phyloP scores from a whole-genome alignment of 2,113 vertebrate species.

The Colinus virginianus region DNA sequence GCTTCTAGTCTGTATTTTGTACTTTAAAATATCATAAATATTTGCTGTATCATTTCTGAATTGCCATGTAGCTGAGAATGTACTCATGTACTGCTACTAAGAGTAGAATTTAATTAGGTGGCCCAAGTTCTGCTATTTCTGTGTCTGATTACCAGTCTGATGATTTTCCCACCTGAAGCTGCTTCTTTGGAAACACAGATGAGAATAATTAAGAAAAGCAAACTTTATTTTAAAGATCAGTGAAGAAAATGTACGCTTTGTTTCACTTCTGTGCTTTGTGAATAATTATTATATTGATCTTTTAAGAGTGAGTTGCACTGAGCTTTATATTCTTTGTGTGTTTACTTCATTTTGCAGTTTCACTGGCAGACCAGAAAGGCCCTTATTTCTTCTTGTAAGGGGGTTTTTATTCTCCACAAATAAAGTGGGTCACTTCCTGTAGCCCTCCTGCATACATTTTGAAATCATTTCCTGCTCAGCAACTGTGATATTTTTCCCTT shows the following conservation, averaged over 20 bases:
- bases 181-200: conserved; percentile 21
- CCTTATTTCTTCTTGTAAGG: conserved; percentile 42
- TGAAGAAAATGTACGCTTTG: not conserved
- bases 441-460: conserved; percentile 54
- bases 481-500: conserved; percentile 58
- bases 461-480: conserved; percentile 58
- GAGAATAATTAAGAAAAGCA: not conserved
- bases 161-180: not conserved
- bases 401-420: conserved; percentile 38
- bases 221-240: not conserved
- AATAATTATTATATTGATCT: not conserved
- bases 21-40: not conserved
- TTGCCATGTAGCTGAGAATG: not conserved
- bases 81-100: not conserved
- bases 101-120: conserved; percentile 3
- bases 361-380: not conserved
- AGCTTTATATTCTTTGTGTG: not conserved
- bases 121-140: conserved; percentile 15
- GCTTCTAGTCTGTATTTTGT: conserved; percentile 8
- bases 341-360: conserved; percentile 39
- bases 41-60: conserved; percentile 28
- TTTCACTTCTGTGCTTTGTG: not conserved
- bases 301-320: conserved; percentile 9
- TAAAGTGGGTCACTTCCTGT: conserved; percentile 57
- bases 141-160: not conserved